Conservation (phyloP, 2,888 invertebrate species). For the Xanthostigma xanthostigma region DNA sequence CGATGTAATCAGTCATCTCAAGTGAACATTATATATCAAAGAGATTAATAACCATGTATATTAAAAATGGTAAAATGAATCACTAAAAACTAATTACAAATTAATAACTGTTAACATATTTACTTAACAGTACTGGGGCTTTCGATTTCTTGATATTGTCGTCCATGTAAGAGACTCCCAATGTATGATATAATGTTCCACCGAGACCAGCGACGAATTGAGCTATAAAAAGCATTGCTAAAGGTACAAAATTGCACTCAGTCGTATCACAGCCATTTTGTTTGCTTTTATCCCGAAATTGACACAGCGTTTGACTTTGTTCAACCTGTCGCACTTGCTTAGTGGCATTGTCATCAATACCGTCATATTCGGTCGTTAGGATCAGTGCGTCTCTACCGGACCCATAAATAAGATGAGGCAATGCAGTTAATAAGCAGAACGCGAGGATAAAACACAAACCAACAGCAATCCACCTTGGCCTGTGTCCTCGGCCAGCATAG, state of each 20-base stretch:
- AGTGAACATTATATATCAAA: too few species aligned
- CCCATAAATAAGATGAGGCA: slow-evolving; percentile 54
- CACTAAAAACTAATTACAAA: too few species aligned
- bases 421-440: slow-evolving; percentile 48
- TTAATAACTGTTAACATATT: slow-evolving; percentile 18
- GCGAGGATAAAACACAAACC: slow-evolving; percentile 41
- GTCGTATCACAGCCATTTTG: slow-evolving; percentile 22
- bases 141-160: slow-evolving; percentile 59
- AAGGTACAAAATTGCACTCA: slow-evolving; percentile 25
- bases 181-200: slow-evolving; percentile 49
- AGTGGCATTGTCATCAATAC: slow-evolving; percentile 29
- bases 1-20: too few species aligned
- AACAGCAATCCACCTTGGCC: slow-evolving; percentile 58
- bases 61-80: too few species aligned
- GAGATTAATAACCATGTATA: too few species aligned
- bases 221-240: slow-evolving; percentile 43
- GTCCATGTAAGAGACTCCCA: slow-evolving; percentile 62
- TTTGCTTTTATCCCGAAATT: too few species aligned
- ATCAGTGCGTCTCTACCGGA: slow-evolving; percentile 48
- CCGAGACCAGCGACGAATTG: slow-evolving; percentile 58
- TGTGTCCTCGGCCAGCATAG: slow-evolving; percentile 53
- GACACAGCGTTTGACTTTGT: slow-evolving; percentile 38
- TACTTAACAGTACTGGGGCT: slow-evolving; percentile 51
- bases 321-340: slow-evolving; percentile 31
- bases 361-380: slow-evolving; percentile 43